Evolutionary conservation across 2,888 invertebrate species (phyloP).

Genomic region (Lasius fuliginosus): DNA sequence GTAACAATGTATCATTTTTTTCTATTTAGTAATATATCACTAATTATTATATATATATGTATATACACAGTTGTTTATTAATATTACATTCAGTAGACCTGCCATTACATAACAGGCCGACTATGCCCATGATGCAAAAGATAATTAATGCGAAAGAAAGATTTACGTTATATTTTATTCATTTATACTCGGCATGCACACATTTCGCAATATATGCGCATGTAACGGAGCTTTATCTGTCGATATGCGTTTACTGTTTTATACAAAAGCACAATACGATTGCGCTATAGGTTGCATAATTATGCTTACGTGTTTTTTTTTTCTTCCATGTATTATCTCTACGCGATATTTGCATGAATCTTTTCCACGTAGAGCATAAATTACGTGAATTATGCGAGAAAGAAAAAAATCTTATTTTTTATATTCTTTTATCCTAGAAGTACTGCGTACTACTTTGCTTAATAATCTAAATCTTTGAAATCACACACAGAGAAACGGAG

Average conservation of each 20-base stretch:
- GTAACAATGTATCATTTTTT: constrained; percentile 24
- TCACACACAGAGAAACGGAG: no score
- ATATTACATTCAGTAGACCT: constrained; percentile 37
- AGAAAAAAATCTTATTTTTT: background rate
- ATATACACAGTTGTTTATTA: constrained; percentile 17
- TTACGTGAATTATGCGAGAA: background rate
- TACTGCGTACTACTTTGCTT: no score
- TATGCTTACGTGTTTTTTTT: constrained; percentile 19
- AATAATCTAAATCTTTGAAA: background rate
- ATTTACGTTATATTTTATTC: constrained; percentile 53
- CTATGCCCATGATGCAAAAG: constrained; percentile 2
- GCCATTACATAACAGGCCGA: constrained; percentile 29
- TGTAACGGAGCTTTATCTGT: constrained; percentile 38
- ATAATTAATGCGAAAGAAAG: constrained; percentile 51
- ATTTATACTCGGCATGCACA: constrained; percentile 27
- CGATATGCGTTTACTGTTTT: constrained; percentile 48
- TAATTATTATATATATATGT: constrained; percentile 28
- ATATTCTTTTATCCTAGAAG: background rate
- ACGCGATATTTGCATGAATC: background rate
- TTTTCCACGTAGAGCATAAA: background rate
- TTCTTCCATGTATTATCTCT: background rate
- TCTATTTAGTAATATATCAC: constrained; percentile 23
- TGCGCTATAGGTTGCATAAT: constrained; percentile 24
- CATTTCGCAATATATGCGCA: constrained; percentile 27
- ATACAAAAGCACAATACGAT: constrained; percentile 46